A percentile compares a stretch with the other conserved stretches of the same genome.
phyloP scores from a whole-genome alignment of 2,888 invertebrate species.

The Phymatocera aterrima region DNA sequence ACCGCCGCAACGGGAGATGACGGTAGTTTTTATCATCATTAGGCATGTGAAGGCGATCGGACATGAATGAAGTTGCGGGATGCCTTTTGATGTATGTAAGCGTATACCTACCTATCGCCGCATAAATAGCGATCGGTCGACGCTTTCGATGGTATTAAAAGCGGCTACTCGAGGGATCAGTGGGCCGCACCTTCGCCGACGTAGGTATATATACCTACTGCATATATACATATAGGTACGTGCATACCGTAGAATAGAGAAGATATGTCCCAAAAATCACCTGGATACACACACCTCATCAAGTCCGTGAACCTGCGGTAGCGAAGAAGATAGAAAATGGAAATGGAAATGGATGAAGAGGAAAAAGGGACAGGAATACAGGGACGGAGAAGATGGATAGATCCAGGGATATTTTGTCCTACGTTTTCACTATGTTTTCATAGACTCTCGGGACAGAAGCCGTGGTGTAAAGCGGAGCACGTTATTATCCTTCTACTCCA shows the following conservation, averaged over 20 bases:
- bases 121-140: constrained; percentile 63
- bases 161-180: background rate
- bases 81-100: too few species aligned
- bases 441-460: constrained; percentile 55
- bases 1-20: too few species aligned
- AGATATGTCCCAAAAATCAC: too few species aligned
- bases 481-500: constrained; percentile 72
- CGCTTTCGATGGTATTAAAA: background rate
- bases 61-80: too few species aligned
- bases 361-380: background rate
- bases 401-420: constrained; percentile 61
- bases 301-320: background rate
- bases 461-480: constrained; percentile 66
- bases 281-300: background rate
- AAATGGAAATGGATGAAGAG: background rate
- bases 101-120: too few species aligned
- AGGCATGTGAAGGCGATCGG: too few species aligned
- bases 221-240: too few species aligned
- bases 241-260: too few species aligned
- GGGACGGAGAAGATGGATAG: constrained; percentile 33
- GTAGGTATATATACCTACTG: too few species aligned
- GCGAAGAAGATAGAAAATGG: background rate
- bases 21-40: too few species aligned
- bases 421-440: constrained; percentile 62
- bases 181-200: background rate